Percentiles rank a stretch among this genome's conserved stretches.
Evolutionary conservation across 2,797 vertebrate genomes (phyloP).

Genomic region (Eidolon dupreanum): DNA sequence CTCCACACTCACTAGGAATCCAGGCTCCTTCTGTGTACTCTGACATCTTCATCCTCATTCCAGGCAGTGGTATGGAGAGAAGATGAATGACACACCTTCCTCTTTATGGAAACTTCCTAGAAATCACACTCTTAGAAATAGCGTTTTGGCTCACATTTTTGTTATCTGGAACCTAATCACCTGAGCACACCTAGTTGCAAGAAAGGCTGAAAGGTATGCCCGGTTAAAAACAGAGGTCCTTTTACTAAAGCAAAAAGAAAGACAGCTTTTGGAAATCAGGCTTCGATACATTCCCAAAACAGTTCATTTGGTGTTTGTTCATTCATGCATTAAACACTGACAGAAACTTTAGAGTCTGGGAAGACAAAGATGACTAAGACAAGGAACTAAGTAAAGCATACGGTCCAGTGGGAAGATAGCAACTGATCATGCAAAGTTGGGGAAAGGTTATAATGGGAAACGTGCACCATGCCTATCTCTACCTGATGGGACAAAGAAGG

Average conservation of each 20-base stretch:
- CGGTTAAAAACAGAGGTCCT: background rate
- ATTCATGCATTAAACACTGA: background rate
- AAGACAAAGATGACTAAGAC: background rate
- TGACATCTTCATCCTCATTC: background rate
- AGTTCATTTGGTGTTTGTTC: background rate
- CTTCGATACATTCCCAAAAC: background rate
- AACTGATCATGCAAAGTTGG: background rate
- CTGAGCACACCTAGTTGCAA: background rate
- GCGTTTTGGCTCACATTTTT: background rate
- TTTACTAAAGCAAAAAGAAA: background rate
- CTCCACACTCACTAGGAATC: background rate
- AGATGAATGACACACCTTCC: background rate
- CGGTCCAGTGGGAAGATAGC: background rate
- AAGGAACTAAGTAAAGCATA: background rate
- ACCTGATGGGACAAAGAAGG: background rate
- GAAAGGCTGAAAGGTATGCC: background rate
- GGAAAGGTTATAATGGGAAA: background rate
- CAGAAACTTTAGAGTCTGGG: background rate
- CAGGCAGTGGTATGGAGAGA: background rate
- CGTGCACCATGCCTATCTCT: background rate
- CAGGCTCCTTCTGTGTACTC: background rate
- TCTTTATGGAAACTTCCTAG: background rate
- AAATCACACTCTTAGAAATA: background rate
- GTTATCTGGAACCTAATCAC: background rate
- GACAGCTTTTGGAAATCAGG: background rate